Conservation (phyloP, 2,113 vertebrate genomes). For the Loxodonta africana region DNA sequence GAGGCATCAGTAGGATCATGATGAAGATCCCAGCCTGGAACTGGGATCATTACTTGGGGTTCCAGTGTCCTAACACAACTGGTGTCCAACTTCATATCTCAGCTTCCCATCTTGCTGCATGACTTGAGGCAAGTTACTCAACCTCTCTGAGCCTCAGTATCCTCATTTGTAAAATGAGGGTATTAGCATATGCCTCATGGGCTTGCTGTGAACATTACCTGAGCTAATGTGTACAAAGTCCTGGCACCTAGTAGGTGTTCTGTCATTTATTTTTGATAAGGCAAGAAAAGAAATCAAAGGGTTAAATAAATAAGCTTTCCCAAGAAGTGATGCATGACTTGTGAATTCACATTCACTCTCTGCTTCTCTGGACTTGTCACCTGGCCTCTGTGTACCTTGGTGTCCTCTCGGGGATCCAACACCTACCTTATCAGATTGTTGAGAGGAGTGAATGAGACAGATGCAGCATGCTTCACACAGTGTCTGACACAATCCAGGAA, state of each 20-base stretch:
- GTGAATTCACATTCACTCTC: background rate
- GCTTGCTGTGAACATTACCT: background rate
- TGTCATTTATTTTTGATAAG: background rate
- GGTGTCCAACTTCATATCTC: background rate
- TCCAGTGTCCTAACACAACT: background rate
- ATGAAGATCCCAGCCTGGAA: background rate
- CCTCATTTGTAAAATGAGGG: background rate
- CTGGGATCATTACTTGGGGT: background rate
- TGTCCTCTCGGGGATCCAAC: background rate
- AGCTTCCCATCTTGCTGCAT: background rate
- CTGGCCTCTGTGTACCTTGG: background rate
- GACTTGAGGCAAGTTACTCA: background rate
- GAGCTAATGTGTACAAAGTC: background rate
- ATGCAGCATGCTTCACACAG: background rate
- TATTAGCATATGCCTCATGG: background rate
- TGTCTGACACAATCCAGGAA: background rate
- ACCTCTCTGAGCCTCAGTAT: background rate
- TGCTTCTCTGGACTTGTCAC: rapidly evolving
- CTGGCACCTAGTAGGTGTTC: background rate
- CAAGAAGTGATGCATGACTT: background rate
- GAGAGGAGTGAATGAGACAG: background rate
- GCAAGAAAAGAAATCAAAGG: background rate
- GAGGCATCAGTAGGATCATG: background rate
- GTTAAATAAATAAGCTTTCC: conserved; percentile 4
- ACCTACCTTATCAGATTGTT: background rate